Evolutionary conservation across 1,140 invertebrate genomes (phyloP), one percentile per base, ranked within the genome.

Genomic region (Pantala flavescens): DNA sequence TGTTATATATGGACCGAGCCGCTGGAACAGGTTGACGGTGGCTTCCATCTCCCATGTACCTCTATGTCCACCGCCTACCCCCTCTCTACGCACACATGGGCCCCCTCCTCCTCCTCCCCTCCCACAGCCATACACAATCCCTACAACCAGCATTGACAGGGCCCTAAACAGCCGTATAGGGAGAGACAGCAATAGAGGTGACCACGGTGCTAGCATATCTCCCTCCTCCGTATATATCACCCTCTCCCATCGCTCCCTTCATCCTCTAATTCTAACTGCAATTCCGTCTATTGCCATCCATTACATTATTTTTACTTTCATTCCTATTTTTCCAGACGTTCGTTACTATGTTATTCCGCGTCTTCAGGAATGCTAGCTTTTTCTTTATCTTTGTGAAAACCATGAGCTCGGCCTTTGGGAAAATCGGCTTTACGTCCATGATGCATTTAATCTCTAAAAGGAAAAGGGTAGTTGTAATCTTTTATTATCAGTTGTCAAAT

Each of bases 171-270:
- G 49, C 49, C 49, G 49, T 63, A 63, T 63, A 63, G 49, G 49
- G 49, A 63, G 49, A 63, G 49, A 63, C 49, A 63, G 49, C 49
- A 63, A 63, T 63, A 63, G 49, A 63, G 49, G 49, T 63, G 49
- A 63, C 49, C 49, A 63, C 49, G 28, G 28, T 9, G 49, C 12
- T 63, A 3, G n/a, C 49, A 63, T 63, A 63, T 63, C 49, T 63
- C 49, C 49, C 49, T 63, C 49, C 49, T 3, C 12, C 49, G 16
- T 63, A 63, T 63, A 63, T 63, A 3, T 63, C 49, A 12, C n/a
- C 49, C 3, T 63, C 49, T 63, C 28, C 28, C 28, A 36, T 36
- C 28, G 9, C 28, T 36, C 28, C 28, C 28, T 36, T 2, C 28
- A 9, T 36, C 28, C 28, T 36, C 28, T 36, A 36, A 36, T 36